Base-by-base conservation (phyloP, 2,113 vertebrate species). In the Scytalopus superciliaris region DNA sequence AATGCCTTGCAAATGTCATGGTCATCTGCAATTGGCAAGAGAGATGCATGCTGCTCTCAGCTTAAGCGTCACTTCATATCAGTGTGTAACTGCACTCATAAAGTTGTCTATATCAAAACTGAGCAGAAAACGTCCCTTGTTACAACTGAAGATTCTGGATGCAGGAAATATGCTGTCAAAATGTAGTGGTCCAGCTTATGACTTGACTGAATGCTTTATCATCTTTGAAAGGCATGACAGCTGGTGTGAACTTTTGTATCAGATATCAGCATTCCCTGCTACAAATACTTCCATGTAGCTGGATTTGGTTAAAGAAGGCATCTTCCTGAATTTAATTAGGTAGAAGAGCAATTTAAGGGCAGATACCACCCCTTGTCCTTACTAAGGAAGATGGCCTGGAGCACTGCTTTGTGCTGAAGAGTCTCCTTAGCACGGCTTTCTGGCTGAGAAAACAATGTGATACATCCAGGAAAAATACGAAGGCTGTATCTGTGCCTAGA, bases 381-480 rank as follows among this genome's bases (percentile, higher is more conserved):
- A 91, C 83, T 81, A 85, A 94, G 91, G 87, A 98, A 96, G 96
- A 97, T 87, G 77, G 94, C 91, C 96, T 40, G 73, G 75, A 97
- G 96, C 93, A 2, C 40, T 87, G 50, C 79, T 95, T 79, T 44
- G 42, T 90, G 87, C 88, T 92, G 92, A 95, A 85, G 93, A 94
- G 94, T 97, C 95, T 98, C 94, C 83, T 90, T 93, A 97, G 88
- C 37, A 17, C 44, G 84, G 39, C 89, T 95, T 97, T 94, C 96
- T 98, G 97, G 98, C 97, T 97, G 98, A 97, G 97, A 98, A 98
- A 98, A 97, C 52, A 93, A 94, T 8, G 37, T 85, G 89, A 86
- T 95, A 67, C 82, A 92, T 98, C 97, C 98, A 98, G 98, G 84
- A 98, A 98, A 98, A 98, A 98, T 85, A 97, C 23, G 84, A 95